Conservation (phyloP, 1,140 invertebrate species). For the Drosophila aff. region DNA sequence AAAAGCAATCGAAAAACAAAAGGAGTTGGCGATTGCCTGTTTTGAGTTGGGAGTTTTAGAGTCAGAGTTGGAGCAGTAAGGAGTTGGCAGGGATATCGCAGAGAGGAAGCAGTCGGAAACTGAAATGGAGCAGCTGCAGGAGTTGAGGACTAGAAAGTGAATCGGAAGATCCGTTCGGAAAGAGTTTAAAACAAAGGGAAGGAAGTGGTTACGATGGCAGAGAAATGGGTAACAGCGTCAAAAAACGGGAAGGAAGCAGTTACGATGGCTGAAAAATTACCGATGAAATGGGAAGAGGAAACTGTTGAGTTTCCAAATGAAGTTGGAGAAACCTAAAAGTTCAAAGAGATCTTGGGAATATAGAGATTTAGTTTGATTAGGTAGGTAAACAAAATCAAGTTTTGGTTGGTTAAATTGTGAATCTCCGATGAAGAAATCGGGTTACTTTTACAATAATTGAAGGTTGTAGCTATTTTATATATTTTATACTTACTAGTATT, state of each 20-base stretch:
- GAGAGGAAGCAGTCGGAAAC: conserved; percentile 1
- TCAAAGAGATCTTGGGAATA: neutral
- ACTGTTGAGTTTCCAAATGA: conserved; percentile 6
- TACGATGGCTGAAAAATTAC: conserved; percentile 22
- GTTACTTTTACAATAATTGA: neutral
- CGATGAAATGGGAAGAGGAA: conserved; percentile 17
- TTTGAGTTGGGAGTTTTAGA: conserved; percentile 4
- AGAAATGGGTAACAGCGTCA: conserved; percentile 25
- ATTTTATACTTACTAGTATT: neutral
- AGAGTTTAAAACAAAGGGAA: conserved; percentile 28
- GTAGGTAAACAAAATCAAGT: neutral
- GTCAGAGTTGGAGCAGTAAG: conserved; percentile 2
- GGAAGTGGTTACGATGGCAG: conserved; percentile 23
- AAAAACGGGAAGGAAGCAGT: conserved; percentile 19
- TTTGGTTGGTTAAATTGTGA: too few species aligned
- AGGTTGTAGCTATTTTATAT: neutral
- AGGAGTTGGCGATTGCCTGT: conserved; percentile 5
- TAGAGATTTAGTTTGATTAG: neutral
- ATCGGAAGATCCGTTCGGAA: conserved; percentile 34
- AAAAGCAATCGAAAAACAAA: conserved; percentile 41
- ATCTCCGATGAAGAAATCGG: too few species aligned
- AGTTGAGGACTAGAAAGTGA: neutral
- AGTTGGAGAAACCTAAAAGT: neutral
- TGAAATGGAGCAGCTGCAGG: conserved; percentile 9
- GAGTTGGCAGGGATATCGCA: neutral